A percentile compares a stretch with the other conserved stretches of the same genome.
phyloP scores from a whole-genome alignment of 2,113 vertebrate genomes.

The Lophius piscatorius region DNA sequence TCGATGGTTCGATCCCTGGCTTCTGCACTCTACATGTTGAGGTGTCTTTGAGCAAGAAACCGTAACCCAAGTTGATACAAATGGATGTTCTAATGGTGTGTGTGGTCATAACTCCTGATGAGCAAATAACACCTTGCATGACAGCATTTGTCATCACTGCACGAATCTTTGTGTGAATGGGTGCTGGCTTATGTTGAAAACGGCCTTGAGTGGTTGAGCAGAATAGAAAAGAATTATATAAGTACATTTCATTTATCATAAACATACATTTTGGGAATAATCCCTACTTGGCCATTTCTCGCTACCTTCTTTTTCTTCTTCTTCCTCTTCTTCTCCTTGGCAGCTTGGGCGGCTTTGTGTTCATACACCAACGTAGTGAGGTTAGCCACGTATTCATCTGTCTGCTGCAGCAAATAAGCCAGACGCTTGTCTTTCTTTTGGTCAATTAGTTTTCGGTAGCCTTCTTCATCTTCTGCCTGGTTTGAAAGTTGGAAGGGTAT shows the following conservation, averaged over 20 bases:
- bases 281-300: not conserved
- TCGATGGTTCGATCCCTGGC: no score
- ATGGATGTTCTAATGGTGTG: no score
- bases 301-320: slow-evolving; percentile 89
- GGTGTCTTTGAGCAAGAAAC: no score
- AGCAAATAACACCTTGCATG: no score
- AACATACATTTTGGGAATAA: not conserved
- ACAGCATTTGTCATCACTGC: no score
- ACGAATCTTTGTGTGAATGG: no score
- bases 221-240: no score
- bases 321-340: slow-evolving; percentile 96
- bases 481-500: not conserved
- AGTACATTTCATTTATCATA: not conserved
- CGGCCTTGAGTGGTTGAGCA: no score
- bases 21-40: no score
- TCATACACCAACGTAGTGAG: slow-evolving; percentile 96
- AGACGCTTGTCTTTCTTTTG: slow-evolving; percentile 98
- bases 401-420: slow-evolving; percentile 96
- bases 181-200: no score
- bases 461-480: slow-evolving; percentile 98
- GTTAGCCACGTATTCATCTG: slow-evolving; percentile 97
- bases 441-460: slow-evolving; percentile 96
- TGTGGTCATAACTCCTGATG: no score
- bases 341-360: slow-evolving; percentile 97
- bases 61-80: no score